Conservation (phyloP, 1,140 invertebrate genomes). For the Atta colombica region DNA sequence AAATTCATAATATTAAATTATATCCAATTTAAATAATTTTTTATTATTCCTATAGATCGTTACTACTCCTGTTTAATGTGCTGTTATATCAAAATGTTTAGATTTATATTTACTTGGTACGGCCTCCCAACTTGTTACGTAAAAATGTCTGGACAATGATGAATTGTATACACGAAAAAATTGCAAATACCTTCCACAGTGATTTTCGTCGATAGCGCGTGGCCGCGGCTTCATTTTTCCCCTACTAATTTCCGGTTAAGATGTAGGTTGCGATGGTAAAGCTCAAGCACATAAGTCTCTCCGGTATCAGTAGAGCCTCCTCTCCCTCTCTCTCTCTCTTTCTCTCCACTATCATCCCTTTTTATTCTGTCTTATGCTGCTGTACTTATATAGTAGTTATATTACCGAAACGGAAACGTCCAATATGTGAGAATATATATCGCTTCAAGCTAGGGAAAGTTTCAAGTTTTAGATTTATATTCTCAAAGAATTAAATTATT, state of each 20-base stretch:
- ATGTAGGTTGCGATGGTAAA: conserved; percentile 63
- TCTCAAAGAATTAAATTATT: neutral
- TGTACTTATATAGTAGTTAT: neutral
- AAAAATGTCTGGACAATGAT: conserved; percentile 51
- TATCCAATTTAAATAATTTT: too few relatives aligned
- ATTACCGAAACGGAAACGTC: neutral
- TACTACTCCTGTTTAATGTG: too few relatives aligned
- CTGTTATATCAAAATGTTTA: conserved; percentile 13
- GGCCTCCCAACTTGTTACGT: conserved; percentile 39
- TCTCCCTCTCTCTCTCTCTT: neutral
- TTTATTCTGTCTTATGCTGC: conserved; percentile 10
- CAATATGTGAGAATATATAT: neutral
- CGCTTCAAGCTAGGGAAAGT: neutral
- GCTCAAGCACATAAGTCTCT: conserved; percentile 58
- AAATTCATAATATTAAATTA: too few relatives aligned
- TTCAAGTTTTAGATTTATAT: neutral
- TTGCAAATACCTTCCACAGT: conserved; percentile 42
- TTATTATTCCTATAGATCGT: too few relatives aligned
- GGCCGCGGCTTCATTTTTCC: conserved; percentile 55
- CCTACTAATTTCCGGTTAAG: conserved; percentile 57
- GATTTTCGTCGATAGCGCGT: conserved; percentile 56
- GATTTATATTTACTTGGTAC: conserved; percentile 37
- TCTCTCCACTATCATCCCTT: conserved; percentile 24
- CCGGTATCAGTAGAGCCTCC: conserved; percentile 31
- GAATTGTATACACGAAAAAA: conserved; percentile 53